Evolutionary conservation across 2,113 vertebrate genomes (phyloP).

Genomic region (Xiphophorus hellerii): DNA sequence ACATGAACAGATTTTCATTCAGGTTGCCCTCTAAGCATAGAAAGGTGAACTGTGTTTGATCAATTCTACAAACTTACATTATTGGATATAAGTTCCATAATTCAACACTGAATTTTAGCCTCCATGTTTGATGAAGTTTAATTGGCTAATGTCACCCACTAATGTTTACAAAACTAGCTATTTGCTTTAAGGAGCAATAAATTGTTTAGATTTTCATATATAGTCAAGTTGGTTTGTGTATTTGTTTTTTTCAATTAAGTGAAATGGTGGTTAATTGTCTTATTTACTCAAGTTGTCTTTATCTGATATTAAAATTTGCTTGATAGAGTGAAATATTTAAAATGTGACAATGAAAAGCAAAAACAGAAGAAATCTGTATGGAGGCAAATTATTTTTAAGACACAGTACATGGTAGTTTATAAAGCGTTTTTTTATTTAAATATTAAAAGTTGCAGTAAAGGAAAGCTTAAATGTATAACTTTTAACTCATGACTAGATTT

Average conservation of each 20-base stretch:
- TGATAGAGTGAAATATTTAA: background rate
- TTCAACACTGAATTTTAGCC: background rate
- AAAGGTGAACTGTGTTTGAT: background rate
- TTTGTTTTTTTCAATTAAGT: background rate
- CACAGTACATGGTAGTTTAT: background rate
- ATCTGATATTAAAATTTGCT: background rate
- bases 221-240: background rate
- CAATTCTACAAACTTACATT: background rate
- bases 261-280: background rate
- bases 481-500: constrained; percentile 7
- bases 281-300: background rate
- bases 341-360: too few species aligned
- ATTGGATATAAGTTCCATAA: background rate
- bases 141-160: background rate
- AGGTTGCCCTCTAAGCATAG: background rate
- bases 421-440: background rate
- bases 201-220: background rate
- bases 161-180: background rate
- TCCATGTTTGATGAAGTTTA: background rate
- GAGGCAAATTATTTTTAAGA: background rate
- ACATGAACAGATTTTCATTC: background rate
- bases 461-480: background rate
- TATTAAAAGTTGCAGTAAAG: background rate
- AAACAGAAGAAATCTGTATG: too few species aligned
- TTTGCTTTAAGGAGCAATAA: background rate